Percentiles rank a stretch among this genome's conserved stretches.
These are phyloP conservation scores for Symphodus melops DNA, from an alignment of 2,113 vertebrate genomes.

Conservation along the genomic window DNA sequence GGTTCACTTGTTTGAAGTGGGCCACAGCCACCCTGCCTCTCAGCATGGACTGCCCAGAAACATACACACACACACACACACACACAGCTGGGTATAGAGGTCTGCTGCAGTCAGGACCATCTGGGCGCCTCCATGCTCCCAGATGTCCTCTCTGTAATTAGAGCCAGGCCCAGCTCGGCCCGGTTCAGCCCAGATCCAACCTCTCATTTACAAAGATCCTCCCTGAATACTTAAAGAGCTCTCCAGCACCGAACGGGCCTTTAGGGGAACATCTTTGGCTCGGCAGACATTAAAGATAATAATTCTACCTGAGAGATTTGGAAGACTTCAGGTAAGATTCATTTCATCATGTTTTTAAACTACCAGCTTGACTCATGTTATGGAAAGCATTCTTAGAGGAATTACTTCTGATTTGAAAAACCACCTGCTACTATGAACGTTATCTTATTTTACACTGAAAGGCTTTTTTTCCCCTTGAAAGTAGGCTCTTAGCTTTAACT, in stretches of 20 bases:
- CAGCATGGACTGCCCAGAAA: constrained; percentile 21
- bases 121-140: constrained; percentile 65
- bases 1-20: constrained; percentile 80
- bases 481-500: too few species aligned
- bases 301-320: constrained; percentile 21
- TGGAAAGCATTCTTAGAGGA: neutral
- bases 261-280: constrained; percentile 38
- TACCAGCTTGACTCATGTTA: neutral
- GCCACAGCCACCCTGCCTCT: constrained; percentile 50
- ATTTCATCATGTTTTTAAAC: constrained; percentile 2
- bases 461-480: neutral
- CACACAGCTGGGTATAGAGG: constrained; percentile 48
- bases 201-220: constrained; percentile 72
- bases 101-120: constrained; percentile 59
- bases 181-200: constrained; percentile 71
- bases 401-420: neutral
- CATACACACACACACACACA: constrained; percentile 20
- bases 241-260: constrained; percentile 56
- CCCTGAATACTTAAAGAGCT: constrained; percentile 75
- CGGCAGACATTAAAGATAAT: constrained; percentile 24
- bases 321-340: constrained; percentile 65
- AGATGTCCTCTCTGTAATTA: constrained; percentile 83
- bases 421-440: too few species aligned
- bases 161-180: constrained; percentile 50
- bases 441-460: neutral